Evolutionary conservation across 2,888 invertebrate species (phyloP).

Genomic region (Ditula angustiorana): DNA sequence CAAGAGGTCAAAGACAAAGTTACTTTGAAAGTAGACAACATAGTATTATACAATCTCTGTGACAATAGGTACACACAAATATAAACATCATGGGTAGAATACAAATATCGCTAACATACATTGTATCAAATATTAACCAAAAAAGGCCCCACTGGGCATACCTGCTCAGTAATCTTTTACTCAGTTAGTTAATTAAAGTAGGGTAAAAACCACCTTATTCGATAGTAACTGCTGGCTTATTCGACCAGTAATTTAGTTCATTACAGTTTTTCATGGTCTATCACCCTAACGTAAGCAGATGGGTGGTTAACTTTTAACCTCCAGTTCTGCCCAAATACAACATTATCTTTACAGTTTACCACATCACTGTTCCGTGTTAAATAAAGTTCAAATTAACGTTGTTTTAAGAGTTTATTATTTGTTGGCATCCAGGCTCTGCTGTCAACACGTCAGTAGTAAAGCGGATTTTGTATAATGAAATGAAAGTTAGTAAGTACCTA

Average conservation of each 20-base stretch:
- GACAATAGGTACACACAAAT: too few species aligned
- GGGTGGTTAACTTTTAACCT: constrained; percentile 69
- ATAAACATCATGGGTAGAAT: too few species aligned
- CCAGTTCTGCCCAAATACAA: constrained; percentile 43
- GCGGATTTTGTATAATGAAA: constrained; percentile 65
- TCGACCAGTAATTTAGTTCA: not conserved
- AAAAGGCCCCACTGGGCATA: too few species aligned
- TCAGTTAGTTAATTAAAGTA: too few species aligned
- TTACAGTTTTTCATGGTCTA: constrained; percentile 13
- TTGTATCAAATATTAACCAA: too few species aligned
- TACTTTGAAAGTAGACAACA: too few species aligned
- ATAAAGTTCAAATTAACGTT: constrained; percentile 25
- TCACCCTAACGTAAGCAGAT: constrained; percentile 46
- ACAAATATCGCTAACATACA: too few species aligned
- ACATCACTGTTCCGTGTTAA: not conserved
- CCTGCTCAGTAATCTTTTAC: too few species aligned
- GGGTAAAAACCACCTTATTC: not conserved
- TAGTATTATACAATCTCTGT: too few species aligned
- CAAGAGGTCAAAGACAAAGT: too few species aligned
- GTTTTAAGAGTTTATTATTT: not conserved
- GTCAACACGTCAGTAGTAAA: constrained; percentile 60
- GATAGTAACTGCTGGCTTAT: not conserved
- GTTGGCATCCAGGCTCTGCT: constrained; percentile 44
- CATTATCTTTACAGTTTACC: not conserved
- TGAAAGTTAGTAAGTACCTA: too few species aligned